These are phyloP conservation scores for Cuniculus paca DNA, from an alignment of 2,797 vertebrate species.

Conservation along the genomic window DNA sequence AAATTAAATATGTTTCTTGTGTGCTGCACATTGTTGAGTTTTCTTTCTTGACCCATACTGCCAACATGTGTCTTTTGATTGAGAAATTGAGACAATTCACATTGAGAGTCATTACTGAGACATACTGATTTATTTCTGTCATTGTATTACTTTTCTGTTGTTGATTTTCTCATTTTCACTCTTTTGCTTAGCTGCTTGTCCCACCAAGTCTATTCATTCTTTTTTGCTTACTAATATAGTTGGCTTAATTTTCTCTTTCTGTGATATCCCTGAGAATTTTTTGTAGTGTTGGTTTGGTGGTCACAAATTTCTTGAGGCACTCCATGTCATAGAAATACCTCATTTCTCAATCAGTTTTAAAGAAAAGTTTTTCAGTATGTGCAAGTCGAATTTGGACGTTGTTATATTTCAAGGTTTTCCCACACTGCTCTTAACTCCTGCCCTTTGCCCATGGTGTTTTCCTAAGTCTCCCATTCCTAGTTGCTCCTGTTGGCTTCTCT, in stretches of 20 bases:
- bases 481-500: rapidly evolving
- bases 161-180: neutral
- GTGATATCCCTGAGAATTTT: neutral
- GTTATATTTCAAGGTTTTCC: neutral
- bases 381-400: neutral
- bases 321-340: neutral
- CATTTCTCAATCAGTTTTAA: neutral
- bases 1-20: neutral
- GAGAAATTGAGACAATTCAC: neutral
- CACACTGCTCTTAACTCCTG: rapidly evolving
- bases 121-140: neutral
- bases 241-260: neutral
- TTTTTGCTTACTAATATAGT: neutral
- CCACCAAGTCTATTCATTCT: neutral
- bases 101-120: neutral
- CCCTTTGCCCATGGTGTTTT: rapidly evolving
- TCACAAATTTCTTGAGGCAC: neutral
- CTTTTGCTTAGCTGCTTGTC: neutral
- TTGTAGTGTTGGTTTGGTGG: neutral
- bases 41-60: neutral
- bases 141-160: neutral
- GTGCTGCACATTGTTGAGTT: neutral
- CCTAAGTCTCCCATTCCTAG: neutral
- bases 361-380: neutral
- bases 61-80: neutral